These are phyloP conservation scores for Erebia epiphron DNA, from an alignment of 2,888 invertebrate species.

Conservation along the genomic window DNA sequence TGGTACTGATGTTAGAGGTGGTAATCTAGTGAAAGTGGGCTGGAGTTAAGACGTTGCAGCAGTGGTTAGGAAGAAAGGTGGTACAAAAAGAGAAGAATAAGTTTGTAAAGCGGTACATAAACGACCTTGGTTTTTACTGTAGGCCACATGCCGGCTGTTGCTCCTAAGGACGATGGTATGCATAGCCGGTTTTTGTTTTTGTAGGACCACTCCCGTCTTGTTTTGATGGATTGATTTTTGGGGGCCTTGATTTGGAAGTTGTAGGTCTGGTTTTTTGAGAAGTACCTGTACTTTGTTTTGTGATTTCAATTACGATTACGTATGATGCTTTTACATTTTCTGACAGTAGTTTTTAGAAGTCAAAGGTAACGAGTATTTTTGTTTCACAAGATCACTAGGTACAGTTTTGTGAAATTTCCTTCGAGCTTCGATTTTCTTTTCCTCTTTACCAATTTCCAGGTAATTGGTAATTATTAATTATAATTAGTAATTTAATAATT, in stretches of 20 bases:
- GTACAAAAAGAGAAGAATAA: conserved; percentile 69
- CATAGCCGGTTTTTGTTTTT: conserved; percentile 69
- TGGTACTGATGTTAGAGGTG: conserved; percentile 46
- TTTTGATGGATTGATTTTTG: conserved; percentile 71
- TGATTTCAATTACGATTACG: conserved; percentile 28
- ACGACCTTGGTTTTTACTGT: conserved; percentile 79
- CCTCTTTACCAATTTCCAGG: too few relatives aligned
- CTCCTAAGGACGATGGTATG: conserved; percentile 45
- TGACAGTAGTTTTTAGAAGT: not conserved
- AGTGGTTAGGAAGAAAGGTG: conserved; percentile 67
- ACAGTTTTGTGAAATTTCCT: too few relatives aligned
- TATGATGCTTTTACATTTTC: not conserved
- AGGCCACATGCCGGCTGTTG: conserved; percentile 77
- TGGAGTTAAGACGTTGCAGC: conserved; percentile 52
- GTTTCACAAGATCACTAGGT: too few relatives aligned
- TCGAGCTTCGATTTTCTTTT: too few relatives aligned
- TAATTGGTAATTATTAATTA: too few relatives aligned
- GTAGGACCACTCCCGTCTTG: conserved; percentile 62
- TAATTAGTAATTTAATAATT: too few relatives aligned
- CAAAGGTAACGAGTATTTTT: too few relatives aligned
- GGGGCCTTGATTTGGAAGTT: conserved; percentile 53
- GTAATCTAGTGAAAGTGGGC: conserved; percentile 31
- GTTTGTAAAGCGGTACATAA: conserved; percentile 72
- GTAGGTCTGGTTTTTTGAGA: conserved; percentile 24
- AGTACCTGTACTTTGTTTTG: conserved; percentile 10